phyloP scores from a whole-genome alignment of 2,113 vertebrate genomes.

The Coturnix japonica region DNA sequence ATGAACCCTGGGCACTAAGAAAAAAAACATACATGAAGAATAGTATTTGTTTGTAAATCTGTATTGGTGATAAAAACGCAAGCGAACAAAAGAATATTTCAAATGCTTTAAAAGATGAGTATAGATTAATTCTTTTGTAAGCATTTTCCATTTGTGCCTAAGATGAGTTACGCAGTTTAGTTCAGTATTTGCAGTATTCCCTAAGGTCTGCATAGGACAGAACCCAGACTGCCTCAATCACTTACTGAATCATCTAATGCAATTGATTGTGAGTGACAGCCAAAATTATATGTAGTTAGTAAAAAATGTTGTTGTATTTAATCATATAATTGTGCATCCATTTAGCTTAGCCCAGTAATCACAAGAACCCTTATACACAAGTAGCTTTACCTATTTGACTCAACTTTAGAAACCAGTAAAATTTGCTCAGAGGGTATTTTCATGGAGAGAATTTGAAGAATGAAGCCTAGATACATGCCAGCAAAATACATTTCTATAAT shows the following conservation, averaged over 20 bases:
- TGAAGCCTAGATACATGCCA: not conserved
- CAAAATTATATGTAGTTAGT: slow-evolving; percentile 54
- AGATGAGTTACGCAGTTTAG: not conserved
- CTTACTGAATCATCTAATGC: slow-evolving; percentile 55
- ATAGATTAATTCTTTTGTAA: slow-evolving; percentile 9
- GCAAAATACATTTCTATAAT: not conserved
- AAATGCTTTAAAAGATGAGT: not conserved
- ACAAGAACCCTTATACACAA: slow-evolving; percentile 45
- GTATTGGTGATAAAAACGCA: not conserved
- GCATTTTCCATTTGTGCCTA: not conserved
- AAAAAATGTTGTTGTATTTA: slow-evolving; percentile 57
- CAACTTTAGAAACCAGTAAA: not conserved
- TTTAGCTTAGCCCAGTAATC: slow-evolving; percentile 52
- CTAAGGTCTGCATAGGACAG: slow-evolving; percentile 6
- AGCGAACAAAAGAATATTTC: not conserved
- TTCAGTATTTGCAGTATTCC: slow-evolving; percentile 19
- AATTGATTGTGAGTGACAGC: slow-evolving; percentile 57
- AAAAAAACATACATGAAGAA: not conserved
- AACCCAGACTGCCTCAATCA: slow-evolving; percentile 21
- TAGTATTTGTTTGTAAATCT: not conserved
- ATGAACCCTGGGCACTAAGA: rapidly evolving
- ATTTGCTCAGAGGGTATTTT: not conserved
- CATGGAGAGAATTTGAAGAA: not conserved
- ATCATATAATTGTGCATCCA: slow-evolving; percentile 64
- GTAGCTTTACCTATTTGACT: slow-evolving; percentile 51